phyloP scores from a whole-genome alignment of 2,113 vertebrate species.

The Gallinago paraguaiae region DNA sequence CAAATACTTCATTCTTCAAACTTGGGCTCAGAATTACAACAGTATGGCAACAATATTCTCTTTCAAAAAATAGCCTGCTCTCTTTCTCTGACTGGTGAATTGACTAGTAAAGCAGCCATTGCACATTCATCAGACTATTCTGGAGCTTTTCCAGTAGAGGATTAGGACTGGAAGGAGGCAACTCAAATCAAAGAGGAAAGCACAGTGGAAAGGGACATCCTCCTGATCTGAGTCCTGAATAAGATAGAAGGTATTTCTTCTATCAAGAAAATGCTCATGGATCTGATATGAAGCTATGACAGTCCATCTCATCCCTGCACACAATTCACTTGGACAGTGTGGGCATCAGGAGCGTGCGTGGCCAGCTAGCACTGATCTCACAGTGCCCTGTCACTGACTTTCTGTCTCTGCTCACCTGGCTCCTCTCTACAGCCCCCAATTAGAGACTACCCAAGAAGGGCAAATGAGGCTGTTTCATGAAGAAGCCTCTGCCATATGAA shows the following conservation, averaged over 20 bases:
- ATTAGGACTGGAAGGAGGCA: neutral
- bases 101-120: neutral
- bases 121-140: neutral
- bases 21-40: neutral
- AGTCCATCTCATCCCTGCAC: neutral
- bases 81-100: neutral
- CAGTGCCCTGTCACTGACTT: too few species aligned
- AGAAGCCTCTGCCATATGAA: neutral
- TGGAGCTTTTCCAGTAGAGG: neutral
- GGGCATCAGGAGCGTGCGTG: accelerated
- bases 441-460: neutral
- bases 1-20: neutral
- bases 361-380: accelerated
- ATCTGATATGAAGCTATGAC: accelerated
- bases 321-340: neutral
- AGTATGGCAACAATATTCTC: neutral
- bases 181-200: neutral
- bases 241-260: neutral
- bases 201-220: neutral
- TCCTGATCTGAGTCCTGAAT: neutral
- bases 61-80: neutral
- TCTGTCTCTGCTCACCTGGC: neutral
- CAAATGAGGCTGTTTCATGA: neutral
- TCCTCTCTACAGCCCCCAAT: neutral
- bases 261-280: neutral